Evolutionary conservation across 1,140 invertebrate genomes (phyloP), one percentile per base, ranked within the genome.

Genomic region (Harlomillsia oculata): DNA sequence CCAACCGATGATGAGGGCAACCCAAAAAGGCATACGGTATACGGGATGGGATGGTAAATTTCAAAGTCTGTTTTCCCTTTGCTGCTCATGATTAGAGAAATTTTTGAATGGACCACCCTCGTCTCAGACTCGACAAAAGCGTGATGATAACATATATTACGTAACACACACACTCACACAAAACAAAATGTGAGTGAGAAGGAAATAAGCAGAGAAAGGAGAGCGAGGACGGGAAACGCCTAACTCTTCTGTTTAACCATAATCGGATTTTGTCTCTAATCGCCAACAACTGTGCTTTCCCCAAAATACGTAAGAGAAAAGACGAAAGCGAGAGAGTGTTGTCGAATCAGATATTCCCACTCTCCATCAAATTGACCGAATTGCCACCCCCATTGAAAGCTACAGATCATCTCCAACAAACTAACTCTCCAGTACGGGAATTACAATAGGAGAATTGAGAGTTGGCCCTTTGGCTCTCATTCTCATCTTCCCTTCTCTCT

Each of bases 211-310:
- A 30, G 34, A 40, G 34, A 53, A 30, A 29, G 23, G n/a, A 18
- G 28, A 30, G 29, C 21, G 36, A 50, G 48, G 30, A 26, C 39
- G 16, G 32, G 25, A 40, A 13, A 8, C 46, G 50, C 41, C 51
- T 44, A 21, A 25, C 44, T 44, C 18, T 28, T 53, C 57, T 49
- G 49, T 57, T 45, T 30, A 52, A 34, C 5, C 41, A 46, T 62
- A 62, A 62, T 62, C 60, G 51, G 61, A 63, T 63, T 63, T 63
- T 32, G 50, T 20, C 52, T 59, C 54, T 63, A 63, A 63, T 63
- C 61, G 61, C 30, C 54, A 59, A 51, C 61, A 63, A 63, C 61
- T 63, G 61, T 59, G 41, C 44, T 63, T 63, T 54, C 53, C 53
- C 56, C 48, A 56, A 51, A 54, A 18, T n/a, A n/a, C n/a, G 28